phyloP scores from a whole-genome alignment of 2,113 vertebrate genomes.

The Salvelinus sp. region DNA sequence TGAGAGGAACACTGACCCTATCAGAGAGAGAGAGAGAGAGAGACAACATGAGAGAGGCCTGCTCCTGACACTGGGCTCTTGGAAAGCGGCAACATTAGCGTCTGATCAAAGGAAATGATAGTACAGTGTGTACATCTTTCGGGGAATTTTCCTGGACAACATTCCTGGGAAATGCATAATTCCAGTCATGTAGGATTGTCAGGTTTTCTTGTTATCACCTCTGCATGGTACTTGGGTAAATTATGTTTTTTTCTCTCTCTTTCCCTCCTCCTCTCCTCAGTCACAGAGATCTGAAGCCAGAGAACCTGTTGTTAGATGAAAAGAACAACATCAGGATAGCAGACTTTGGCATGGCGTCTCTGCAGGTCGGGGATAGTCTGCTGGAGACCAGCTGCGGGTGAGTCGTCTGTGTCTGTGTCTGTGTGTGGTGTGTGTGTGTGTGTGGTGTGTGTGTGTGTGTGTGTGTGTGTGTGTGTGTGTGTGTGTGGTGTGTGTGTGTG shows the following conservation, averaged over 20 bases:
- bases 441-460: no score
- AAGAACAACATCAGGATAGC: conserved; percentile 98
- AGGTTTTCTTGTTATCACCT: conserved; percentile 42
- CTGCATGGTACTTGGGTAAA: conserved; percentile 5
- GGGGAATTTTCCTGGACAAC: background rate
- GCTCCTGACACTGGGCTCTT: no score
- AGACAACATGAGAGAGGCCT: no score
- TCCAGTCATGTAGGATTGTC: conserved; percentile 12
- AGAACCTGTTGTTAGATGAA: conserved; percentile 95
- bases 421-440: no score
- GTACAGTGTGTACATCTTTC: no score
- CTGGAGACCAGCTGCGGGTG: conserved; percentile 99
- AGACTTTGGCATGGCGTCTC: conserved; percentile 97
- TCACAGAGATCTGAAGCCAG: conserved; percentile 97
- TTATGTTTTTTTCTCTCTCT: conserved; percentile 3
- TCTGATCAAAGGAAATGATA: no score
- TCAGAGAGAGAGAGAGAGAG: no score
- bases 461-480: background rate
- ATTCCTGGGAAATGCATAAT: conserved; percentile 1
- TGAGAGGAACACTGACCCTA: no score
- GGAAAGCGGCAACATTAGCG: no score
- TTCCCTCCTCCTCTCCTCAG: conserved; percentile 64
- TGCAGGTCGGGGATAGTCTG: conserved; percentile 98
- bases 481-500: background rate
- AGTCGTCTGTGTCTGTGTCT: conserved; percentile 52